These are phyloP conservation scores for Oophaga sylvatica DNA, from an alignment of 2,797 vertebrate species.

Conservation along the genomic window DNA sequence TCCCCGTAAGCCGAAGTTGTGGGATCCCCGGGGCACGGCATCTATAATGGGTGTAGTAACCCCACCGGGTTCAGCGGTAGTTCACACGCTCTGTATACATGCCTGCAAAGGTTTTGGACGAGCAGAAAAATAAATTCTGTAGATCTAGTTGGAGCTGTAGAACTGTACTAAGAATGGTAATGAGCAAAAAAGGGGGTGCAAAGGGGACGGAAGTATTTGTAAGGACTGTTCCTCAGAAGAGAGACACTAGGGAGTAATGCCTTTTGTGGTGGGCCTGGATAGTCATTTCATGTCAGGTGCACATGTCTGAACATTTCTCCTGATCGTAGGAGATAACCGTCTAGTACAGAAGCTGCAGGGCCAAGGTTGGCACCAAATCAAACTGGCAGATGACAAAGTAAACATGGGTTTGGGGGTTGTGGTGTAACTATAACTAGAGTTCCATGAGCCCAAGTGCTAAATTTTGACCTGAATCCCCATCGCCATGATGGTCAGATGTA, in stretches of 20 bases:
- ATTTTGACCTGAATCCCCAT: too few relatives aligned
- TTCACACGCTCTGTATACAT: constrained; percentile 60
- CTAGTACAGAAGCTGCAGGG: not conserved
- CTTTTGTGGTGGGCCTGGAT: constrained; percentile 59
- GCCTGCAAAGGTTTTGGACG: too few relatives aligned
- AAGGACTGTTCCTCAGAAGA: too few relatives aligned
- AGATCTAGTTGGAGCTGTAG: too few relatives aligned
- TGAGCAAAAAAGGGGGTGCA: too few relatives aligned
- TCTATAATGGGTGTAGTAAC: constrained; percentile 70
- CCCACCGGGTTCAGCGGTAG: constrained; percentile 70
- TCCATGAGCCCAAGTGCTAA: too few relatives aligned
- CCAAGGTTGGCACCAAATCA: not conserved
- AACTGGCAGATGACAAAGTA: not conserved
- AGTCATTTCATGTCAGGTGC: not conserved
- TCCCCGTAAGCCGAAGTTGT: constrained; percentile 70
- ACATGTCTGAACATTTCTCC: not conserved
- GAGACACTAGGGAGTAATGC: too few relatives aligned
- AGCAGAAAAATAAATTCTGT: too few relatives aligned
- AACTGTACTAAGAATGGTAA: too few relatives aligned
- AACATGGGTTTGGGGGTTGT: not conserved
- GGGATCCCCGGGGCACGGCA: constrained; percentile 70
- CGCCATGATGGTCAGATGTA: too few relatives aligned
- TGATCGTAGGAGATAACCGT: not conserved
- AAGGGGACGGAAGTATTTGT: too few relatives aligned
- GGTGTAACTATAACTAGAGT: too few relatives aligned